These are phyloP conservation scores for Atherinomorus stipes DNA, from an alignment of 2,113 vertebrate genomes.

Conservation along the genomic window DNA sequence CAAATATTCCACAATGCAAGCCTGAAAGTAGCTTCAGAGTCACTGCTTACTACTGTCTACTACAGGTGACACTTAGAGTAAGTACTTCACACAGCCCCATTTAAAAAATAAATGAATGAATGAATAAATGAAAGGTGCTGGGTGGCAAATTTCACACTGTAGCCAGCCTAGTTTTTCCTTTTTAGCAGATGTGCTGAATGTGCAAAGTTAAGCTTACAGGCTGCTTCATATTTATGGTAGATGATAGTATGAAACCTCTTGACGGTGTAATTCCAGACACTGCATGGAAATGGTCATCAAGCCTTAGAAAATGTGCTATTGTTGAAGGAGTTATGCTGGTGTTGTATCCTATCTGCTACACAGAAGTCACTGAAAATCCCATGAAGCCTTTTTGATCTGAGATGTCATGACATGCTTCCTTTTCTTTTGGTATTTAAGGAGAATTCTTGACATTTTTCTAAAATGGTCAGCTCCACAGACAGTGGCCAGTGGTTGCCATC, in stretches of 20 bases:
- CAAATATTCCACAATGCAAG: too few species aligned
- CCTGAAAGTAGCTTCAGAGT: too few species aligned
- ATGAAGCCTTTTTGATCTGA: background rate
- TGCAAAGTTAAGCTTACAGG: too few species aligned
- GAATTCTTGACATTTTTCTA: slow-evolving; percentile 68
- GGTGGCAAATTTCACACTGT: too few species aligned
- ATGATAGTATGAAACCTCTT: background rate
- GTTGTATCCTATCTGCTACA: background rate
- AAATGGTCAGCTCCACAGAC: slow-evolving; percentile 43
- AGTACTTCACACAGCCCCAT: too few species aligned
- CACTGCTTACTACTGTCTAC: too few species aligned
- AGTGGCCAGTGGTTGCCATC: slow-evolving; percentile 54
- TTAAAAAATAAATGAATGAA: too few species aligned
- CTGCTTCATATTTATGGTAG: too few species aligned
- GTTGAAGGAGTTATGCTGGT: background rate
- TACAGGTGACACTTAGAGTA: too few species aligned
- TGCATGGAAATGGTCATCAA: background rate
- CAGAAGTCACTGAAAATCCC: background rate
- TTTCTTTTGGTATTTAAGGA: slow-evolving; percentile 31
- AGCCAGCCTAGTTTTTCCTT: too few species aligned
- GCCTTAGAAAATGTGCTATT: background rate
- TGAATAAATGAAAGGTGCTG: too few species aligned
- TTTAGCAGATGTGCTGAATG: too few species aligned
- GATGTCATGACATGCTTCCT: background rate
- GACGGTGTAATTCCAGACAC: background rate